Evolutionary conservation across 2,113 vertebrate species (phyloP).

Genomic region (Prietella phreatophila): DNA sequence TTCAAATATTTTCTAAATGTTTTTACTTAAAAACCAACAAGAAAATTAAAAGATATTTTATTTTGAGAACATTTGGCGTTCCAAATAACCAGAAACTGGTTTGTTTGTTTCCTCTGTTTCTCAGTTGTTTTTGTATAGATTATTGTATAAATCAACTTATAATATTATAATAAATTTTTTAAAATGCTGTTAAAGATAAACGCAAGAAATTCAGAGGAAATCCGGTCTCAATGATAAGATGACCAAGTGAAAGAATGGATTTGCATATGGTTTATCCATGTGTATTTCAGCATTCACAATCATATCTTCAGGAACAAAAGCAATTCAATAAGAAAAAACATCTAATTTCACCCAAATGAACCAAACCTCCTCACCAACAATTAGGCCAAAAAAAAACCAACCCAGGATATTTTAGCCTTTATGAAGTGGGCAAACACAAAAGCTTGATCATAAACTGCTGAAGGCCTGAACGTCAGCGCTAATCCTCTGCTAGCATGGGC

Average conservation of each 20-base stretch:
- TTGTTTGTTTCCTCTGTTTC: background rate
- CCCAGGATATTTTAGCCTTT: background rate
- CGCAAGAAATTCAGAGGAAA: background rate
- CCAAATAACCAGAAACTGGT: background rate
- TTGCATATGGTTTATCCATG: background rate
- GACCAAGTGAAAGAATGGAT: background rate
- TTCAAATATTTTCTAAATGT: background rate
- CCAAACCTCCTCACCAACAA: background rate
- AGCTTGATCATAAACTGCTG: background rate
- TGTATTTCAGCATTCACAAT: background rate
- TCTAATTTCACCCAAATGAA: background rate
- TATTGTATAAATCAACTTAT: background rate
- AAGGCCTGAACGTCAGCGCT: background rate
- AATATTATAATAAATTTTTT: too few species aligned
- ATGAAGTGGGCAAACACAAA: background rate
- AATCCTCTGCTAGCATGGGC: slow-evolving; percentile 3
- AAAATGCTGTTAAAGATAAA: too few species aligned
- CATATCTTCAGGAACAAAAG: background rate
- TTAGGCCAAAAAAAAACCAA: background rate
- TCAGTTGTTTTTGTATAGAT: background rate
- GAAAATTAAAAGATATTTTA: background rate
- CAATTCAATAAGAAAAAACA: background rate
- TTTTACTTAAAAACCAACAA: background rate
- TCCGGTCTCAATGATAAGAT: background rate
- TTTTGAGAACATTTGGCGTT: background rate